Evolutionary conservation across 92 coral and sea anemone species (phyloP).

Genomic region (Diadumene lineata): DNA sequence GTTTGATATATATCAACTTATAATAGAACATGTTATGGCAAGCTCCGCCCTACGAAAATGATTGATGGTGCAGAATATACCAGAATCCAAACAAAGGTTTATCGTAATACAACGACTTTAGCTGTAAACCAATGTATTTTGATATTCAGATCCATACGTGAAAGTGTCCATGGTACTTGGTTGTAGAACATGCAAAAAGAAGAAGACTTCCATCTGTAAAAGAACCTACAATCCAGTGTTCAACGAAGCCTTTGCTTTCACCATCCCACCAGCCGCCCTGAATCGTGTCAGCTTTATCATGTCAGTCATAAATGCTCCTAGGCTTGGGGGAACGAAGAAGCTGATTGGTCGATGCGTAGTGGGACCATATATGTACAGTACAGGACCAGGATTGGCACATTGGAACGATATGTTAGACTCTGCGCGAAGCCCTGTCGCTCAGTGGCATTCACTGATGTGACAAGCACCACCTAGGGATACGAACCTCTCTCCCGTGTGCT

Average conservation of each 20-base stretch:
- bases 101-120: no score
- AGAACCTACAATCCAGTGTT: conserved; percentile 56
- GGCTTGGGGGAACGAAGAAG: conserved; percentile 75
- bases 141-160: conserved; percentile 86
- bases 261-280: conserved; percentile 63
- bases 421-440: conserved; percentile 83
- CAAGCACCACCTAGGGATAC: conserved; percentile 1
- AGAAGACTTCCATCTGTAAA: conserved; percentile 64
- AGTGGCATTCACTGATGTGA: conserved; percentile 87
- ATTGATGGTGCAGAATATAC: no score
- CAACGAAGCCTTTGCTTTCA: conserved; percentile 89
- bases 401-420: conserved; percentile 92
- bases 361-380: conserved; percentile 91
- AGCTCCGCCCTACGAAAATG: no score
- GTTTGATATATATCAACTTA: no score
- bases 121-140: no score
- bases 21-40: no score
- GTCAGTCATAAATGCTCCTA: conserved; percentile 64
- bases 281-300: conserved; percentile 85
- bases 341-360: conserved; percentile 83
- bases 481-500: background rate
- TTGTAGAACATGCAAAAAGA: conserved; percentile 74
- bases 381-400: conserved; percentile 88
- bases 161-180: conserved; percentile 86
- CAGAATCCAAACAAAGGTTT: no score